phyloP scores from a whole-genome alignment of 1,140 invertebrate species.

The Argopecten irradians region DNA sequence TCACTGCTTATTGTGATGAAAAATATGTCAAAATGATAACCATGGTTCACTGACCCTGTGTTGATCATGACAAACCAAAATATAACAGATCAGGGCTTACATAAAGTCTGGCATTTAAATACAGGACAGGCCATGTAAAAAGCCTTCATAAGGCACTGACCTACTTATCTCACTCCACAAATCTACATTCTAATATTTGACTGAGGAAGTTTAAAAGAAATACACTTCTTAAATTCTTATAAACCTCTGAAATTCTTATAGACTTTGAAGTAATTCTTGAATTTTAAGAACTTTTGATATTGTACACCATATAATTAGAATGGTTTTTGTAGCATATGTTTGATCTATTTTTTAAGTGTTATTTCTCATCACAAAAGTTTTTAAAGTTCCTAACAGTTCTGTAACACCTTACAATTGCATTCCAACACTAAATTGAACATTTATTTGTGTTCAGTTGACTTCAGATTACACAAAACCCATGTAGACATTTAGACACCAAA shows the following conservation, averaged over 20 bases:
- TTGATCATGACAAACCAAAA: background rate
- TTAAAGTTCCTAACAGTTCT: background rate
- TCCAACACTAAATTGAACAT: background rate
- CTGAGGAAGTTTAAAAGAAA: background rate
- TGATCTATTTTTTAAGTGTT: background rate
- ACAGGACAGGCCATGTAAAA: background rate
- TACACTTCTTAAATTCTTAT: no score
- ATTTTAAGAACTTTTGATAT: no score
- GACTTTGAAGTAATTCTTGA: background rate
- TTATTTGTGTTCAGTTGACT: background rate
- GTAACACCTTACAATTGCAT: background rate
- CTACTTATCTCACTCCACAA: background rate
- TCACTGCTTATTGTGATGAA: background rate
- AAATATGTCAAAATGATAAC: conserved; percentile 9
- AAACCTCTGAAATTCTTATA: no score
- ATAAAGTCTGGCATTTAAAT: background rate
- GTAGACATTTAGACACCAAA: background rate
- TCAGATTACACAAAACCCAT: background rate
- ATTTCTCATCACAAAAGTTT: no score
- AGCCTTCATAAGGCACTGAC: background rate
- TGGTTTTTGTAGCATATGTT: background rate
- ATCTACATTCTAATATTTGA: background rate
- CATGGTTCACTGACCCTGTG: background rate
- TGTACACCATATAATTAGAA: background rate
- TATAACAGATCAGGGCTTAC: background rate